These are phyloP conservation scores for Megalops cyprinoides DNA, from an alignment of 2,797 vertebrate genomes.

Conservation along the genomic window DNA sequence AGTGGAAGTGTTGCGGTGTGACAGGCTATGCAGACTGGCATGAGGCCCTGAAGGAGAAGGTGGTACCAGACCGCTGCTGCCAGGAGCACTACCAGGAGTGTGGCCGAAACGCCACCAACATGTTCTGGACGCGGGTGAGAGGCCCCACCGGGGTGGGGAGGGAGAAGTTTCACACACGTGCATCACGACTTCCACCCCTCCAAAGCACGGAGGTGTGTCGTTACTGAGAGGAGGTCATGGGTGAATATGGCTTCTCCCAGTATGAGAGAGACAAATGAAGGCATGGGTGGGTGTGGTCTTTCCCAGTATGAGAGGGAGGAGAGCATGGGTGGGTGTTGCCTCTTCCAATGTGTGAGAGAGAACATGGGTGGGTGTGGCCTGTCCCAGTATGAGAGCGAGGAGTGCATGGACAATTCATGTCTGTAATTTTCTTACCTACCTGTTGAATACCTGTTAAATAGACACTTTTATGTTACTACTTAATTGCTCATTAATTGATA, in stretches of 20 bases:
- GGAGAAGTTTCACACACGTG: too few species aligned
- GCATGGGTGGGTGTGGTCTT: too few species aligned
- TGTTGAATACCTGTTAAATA: background rate
- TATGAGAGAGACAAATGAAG: too few species aligned
- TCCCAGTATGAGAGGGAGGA: too few species aligned
- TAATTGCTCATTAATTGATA: background rate
- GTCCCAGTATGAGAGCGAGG: too few species aligned
- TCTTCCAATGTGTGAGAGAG: too few species aligned
- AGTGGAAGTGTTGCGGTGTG: slow-evolving; percentile 97
- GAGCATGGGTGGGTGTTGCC: background rate
- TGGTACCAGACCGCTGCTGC: slow-evolving; percentile 92
- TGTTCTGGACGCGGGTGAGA: slow-evolving; percentile 86
- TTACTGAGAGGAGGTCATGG: too few species aligned
- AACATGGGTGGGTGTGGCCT: too few species aligned
- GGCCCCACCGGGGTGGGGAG: too few species aligned
- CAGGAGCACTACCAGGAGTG: slow-evolving; percentile 85
- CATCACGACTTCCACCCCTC: too few species aligned
- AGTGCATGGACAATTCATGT: background rate
- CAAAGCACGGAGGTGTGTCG: too few species aligned
- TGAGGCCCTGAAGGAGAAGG: slow-evolving; percentile 80
- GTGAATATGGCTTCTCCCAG: too few species aligned
- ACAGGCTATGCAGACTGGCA: slow-evolving; percentile 86
- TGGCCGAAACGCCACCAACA: slow-evolving; percentile 83
- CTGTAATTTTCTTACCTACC: background rate
- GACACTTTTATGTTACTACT: background rate